Percentiles rank a stretch among this genome's conserved stretches.
These are phyloP conservation scores for Galemys pyrenaicus DNA, from an alignment of 2,113 vertebrate genomes.

Conservation along the genomic window DNA sequence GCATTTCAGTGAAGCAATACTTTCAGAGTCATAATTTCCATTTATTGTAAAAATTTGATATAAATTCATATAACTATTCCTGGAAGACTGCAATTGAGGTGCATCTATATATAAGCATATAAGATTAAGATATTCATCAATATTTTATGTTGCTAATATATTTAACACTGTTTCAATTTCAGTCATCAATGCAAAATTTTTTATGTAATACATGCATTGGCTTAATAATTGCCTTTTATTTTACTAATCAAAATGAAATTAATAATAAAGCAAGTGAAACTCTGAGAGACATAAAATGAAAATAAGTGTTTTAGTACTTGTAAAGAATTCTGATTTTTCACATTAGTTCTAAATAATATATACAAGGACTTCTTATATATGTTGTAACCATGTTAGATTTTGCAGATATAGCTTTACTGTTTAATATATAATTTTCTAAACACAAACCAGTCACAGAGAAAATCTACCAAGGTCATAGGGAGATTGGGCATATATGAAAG, in stretches of 20 bases:
- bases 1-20: not conserved
- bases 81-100: not conserved
- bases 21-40: not conserved
- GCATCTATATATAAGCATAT: not conserved
- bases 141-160: not conserved
- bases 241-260: not conserved
- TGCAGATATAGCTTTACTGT: not conserved
- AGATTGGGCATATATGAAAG: not conserved
- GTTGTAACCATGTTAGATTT: not conserved
- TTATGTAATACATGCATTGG: not conserved
- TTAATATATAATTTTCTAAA: not conserved
- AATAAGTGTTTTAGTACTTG: not conserved
- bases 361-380: not conserved
- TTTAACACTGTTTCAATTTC: not conserved
- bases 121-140: not conserved
- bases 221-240: not conserved
- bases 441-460: not conserved
- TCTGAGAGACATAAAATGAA: not conserved
- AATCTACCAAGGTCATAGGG: not conserved
- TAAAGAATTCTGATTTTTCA: not conserved
- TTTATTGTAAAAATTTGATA: not conserved
- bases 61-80: not conserved
- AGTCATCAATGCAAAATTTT: not conserved
- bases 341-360: not conserved
- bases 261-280: not conserved